Evolutionary conservation across 2,888 invertebrate species (phyloP).

Genomic region (Scelioninae gen. 1): DNA sequence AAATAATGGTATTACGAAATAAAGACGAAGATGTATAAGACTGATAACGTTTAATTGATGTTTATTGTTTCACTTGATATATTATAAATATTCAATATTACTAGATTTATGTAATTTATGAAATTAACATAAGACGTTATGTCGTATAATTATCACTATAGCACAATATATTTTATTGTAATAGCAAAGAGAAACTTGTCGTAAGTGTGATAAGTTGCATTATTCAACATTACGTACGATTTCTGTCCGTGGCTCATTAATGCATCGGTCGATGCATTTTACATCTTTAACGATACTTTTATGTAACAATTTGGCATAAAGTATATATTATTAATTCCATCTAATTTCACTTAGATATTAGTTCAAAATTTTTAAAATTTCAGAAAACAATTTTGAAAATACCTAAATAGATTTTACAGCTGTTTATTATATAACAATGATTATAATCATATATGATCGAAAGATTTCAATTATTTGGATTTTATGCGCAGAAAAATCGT

Average conservation of each 20-base stretch:
- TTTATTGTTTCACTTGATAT: constrained; percentile 33
- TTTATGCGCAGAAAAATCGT: constrained; percentile 7
- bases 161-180: constrained; percentile 47
- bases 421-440: constrained; percentile 6
- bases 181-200: constrained; percentile 52
- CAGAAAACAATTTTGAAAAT: neutral
- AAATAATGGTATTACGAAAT: too few relatives aligned
- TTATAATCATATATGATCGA: constrained; percentile 6
- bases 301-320: constrained; percentile 47
- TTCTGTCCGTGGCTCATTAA: constrained; percentile 37
- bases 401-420: neutral
- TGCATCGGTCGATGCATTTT: constrained; percentile 46
- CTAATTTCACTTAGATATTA: constrained; percentile 23
- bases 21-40: too few relatives aligned
- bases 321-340: constrained; percentile 21
- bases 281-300: constrained; percentile 48
- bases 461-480: constrained; percentile 15
- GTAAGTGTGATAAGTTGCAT: constrained; percentile 52
- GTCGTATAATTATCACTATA: constrained; percentile 45
- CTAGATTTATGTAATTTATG: constrained; percentile 39
- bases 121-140: constrained; percentile 43
- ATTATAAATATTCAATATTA: constrained; percentile 40
- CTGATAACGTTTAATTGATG: too few relatives aligned
- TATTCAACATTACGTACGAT: constrained; percentile 55
- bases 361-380: neutral